Base-by-base conservation (phyloP, 2,888 invertebrate species). In the Epistrophe grossulariae region DNA sequence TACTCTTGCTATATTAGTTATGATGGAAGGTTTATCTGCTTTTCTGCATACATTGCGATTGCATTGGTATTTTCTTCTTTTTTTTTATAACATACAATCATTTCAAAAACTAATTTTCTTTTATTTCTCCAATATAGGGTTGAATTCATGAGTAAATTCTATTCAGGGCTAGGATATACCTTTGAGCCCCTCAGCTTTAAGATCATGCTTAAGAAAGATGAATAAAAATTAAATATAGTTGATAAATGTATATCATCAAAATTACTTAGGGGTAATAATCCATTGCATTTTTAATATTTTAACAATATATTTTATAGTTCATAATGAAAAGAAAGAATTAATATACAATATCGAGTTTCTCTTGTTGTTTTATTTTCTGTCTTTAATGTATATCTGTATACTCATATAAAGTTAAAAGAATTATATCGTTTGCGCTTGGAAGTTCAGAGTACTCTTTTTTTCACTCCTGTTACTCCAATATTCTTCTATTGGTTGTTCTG, bases 21-120 rank as follows among this genome's bases (percentile, higher is more conserved):
- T 99, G 91, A 99, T 99, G 98, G 99, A 99, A 94, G 99, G 99
- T 4, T 95, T 99, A n/a, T 99, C 99, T 13, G 99, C 99, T 52
- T 99, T 99, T 94, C 94, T 99, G 89, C 99, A 99, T 93, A 99
- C 99, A 0, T 95, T 99, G 90, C 98, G 99, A 94, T 95, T 99
- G 91, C 99, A 99, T 93, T 99, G 99, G 99, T 98, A 48, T 17
- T 4, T 45, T n/a, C 7, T 8, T n/a, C 8, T 6, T 43, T 6
- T 13, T 43, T 8, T n/a, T 8, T 45, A n/a, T n/a, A 8, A n/a
- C 15, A 2, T 17, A 17, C n/a, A 17, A 48, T 17, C 3, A 48
- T 9, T n/a, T 45, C 1, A 1, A n/a, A 92, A 92, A 85, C 88
- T 62, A 24, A 43, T 31, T 17, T 19, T 13, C 45, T 43, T 74